Conservation (phyloP, 2,113 vertebrate genomes). For the Progne subis region DNA sequence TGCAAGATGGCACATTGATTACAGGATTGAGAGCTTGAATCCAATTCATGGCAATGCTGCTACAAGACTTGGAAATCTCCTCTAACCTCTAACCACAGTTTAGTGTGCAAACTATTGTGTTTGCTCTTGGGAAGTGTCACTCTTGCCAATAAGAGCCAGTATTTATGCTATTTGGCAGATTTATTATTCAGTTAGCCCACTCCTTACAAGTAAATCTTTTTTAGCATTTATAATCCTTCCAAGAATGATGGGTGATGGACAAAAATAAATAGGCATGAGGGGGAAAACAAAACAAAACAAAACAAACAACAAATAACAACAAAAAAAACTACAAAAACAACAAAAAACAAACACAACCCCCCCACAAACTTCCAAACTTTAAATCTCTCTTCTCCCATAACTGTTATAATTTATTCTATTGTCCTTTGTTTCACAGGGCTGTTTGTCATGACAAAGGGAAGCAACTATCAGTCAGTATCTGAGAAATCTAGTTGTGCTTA, state of each 20-base stretch:
- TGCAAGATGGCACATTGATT: slow-evolving; percentile 3
- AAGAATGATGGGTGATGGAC: background rate
- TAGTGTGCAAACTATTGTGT: slow-evolving; percentile 40
- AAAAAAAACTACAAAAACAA: too few species aligned
- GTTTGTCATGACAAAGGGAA: background rate
- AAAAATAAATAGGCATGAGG: background rate
- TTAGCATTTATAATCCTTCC: background rate
- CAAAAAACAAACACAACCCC: too few species aligned
- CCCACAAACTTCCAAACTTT: background rate
- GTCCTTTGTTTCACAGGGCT: slow-evolving; percentile 13
- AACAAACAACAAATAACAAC: background rate
- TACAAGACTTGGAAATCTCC: slow-evolving; percentile 33
- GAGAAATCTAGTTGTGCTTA: slow-evolving; percentile 44
- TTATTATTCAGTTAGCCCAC: slow-evolving; percentile 45
- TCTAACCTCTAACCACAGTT: slow-evolving; percentile 35
- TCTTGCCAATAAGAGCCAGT: slow-evolving; percentile 8
- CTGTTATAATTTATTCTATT: background rate
- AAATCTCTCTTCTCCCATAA: background rate
- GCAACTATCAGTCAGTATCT: background rate
- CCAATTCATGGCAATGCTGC: slow-evolving; percentile 10
- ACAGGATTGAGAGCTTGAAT: background rate
- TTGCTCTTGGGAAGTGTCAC: slow-evolving; percentile 36
- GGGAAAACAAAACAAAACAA: background rate
- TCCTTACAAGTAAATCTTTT: background rate
- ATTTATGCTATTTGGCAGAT: slow-evolving; percentile 34